A percentile compares a stretch with the other conserved stretches of the same genome.
Conservation (phyloP, 2,113 vertebrate species). For the Carassius auratus region DNA sequence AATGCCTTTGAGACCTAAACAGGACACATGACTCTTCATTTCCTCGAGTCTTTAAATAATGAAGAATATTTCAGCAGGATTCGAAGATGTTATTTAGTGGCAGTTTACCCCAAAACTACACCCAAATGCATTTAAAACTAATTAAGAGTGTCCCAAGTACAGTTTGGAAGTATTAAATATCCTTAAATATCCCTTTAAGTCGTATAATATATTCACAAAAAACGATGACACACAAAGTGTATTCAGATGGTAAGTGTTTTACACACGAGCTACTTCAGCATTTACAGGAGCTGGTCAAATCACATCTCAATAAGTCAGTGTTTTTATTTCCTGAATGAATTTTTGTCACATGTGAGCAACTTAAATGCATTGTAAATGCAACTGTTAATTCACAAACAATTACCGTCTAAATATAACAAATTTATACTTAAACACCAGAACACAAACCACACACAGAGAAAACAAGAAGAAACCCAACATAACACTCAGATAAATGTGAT, state of each 20-base stretch:
- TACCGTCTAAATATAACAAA: neutral
- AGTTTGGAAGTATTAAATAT: neutral
- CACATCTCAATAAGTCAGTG: neutral
- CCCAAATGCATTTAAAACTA: neutral
- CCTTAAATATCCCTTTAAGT: slow-evolving; percentile 1
- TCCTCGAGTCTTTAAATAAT: neutral
- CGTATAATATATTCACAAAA: neutral
- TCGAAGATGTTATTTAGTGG: neutral
- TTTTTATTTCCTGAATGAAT: neutral
- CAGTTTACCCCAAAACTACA: neutral
- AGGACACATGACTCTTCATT: neutral
- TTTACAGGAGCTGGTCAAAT: neutral
- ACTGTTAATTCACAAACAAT: neutral
- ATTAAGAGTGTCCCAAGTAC: neutral
- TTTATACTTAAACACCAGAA: neutral
- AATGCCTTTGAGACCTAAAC: neutral
- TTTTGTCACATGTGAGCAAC: neutral
- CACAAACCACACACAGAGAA: neutral
- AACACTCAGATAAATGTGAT: neutral
- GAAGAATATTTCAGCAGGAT: neutral
- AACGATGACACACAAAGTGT: neutral
- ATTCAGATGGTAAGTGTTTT: slow-evolving; percentile 23
- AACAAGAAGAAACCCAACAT: neutral
- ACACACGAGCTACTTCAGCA: neutral
- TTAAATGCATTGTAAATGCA: neutral